Percentiles rank a stretch among this genome's conserved stretches.
These are phyloP conservation scores for Perca fluviatilis DNA, from an alignment of 2,113 vertebrate genomes.

Conservation along the genomic window DNA sequence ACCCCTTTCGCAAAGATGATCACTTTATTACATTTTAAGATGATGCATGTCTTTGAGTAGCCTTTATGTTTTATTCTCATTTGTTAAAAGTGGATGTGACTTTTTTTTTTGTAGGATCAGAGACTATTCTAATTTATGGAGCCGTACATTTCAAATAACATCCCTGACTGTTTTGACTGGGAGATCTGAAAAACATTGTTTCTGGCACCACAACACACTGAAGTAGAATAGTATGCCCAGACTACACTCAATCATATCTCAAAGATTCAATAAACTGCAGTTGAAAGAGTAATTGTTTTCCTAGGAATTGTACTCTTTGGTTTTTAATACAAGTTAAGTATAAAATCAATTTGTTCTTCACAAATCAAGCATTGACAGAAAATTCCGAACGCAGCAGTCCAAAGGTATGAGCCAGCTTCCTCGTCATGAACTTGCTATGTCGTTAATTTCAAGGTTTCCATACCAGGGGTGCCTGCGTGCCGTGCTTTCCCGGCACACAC, in stretches of 20 bases:
- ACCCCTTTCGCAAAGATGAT: constrained; percentile 29
- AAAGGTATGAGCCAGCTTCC: constrained; percentile 13
- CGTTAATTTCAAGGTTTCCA: constrained; percentile 55
- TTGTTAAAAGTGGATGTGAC: constrained; percentile 5
- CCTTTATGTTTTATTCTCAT: constrained; percentile 29
- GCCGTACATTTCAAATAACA: constrained; percentile 23
- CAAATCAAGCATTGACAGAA: constrained; percentile 10
- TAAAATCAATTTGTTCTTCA: constrained; percentile 18
- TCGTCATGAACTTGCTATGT: constrained; percentile 28
- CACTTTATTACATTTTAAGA: constrained; percentile 26
- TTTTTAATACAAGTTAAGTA: constrained; percentile 12
- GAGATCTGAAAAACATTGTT: constrained; percentile 33
- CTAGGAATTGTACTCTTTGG: background rate
- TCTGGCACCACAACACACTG: constrained; percentile 43
- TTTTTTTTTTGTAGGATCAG: background rate
- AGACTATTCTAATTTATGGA: constrained; percentile 28
- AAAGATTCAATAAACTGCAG: background rate
- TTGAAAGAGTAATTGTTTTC: background rate
- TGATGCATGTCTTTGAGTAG: constrained; percentile 16
- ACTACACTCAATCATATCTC: constrained; percentile 6
- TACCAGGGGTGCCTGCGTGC: constrained; percentile 10
- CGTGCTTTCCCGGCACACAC: constrained; percentile 34
- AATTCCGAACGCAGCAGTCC: constrained; percentile 20
- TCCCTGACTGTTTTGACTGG: constrained; percentile 26
- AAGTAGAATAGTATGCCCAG: constrained; percentile 8